These are phyloP conservation scores for Mnemiopsis leidyi DNA, from an alignment of 37 sponge, comb jelly and placozoan species.

Conservation along the genomic window DNA sequence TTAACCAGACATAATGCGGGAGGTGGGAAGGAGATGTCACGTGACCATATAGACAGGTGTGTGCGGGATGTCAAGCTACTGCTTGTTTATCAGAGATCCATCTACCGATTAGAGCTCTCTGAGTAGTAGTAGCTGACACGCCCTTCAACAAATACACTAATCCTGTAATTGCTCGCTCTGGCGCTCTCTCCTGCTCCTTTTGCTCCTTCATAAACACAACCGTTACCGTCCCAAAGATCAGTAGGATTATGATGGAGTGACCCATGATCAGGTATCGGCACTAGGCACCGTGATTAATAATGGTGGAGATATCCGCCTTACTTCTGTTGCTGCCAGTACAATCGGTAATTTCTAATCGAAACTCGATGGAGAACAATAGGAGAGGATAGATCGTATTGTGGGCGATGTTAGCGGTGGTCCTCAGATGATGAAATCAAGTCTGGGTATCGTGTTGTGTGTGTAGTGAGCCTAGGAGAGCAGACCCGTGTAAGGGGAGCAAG, in stretches of 20 bases:
- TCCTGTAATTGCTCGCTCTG: not conserved
- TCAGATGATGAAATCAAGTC: too few species aligned
- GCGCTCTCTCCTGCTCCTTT: not conserved
- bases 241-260: not conserved
- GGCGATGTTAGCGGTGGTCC: too few species aligned
- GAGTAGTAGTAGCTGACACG: not conserved
- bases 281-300: not conserved
- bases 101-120: not conserved
- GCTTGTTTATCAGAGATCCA: not conserved
- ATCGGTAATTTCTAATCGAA: not conserved
- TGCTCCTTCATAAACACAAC: not conserved
- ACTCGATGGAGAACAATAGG: not conserved
- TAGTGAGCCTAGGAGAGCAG: too few species aligned
- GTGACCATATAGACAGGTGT: conserved; percentile 16
- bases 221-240: not conserved
- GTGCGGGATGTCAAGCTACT: not conserved
- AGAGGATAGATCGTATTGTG: not conserved
- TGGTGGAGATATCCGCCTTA: too few species aligned
- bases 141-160: not conserved
- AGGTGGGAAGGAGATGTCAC: conserved; percentile 1
- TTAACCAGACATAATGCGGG: not conserved
- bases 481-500: too few species aligned
- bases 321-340: not conserved
- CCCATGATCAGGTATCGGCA: not conserved
- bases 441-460: too few species aligned